Evolutionary conservation across 2,113 vertebrate genomes (phyloP).

Genomic region (Macrotis lagotis): DNA sequence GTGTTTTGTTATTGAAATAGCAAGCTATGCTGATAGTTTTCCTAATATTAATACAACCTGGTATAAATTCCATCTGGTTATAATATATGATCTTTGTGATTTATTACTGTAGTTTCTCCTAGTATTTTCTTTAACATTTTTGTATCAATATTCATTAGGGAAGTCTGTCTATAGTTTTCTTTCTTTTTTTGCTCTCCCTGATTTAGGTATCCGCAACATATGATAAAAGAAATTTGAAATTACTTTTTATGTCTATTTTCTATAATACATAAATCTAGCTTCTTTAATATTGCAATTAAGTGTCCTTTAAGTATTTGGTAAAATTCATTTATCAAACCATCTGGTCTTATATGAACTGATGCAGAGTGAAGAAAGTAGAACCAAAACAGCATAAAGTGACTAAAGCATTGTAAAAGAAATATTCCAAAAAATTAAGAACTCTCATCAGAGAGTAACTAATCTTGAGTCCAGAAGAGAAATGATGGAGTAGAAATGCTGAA

Average conservation of each 20-base stretch:
- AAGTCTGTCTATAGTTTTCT: not conserved
- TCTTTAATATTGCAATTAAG: not conserved
- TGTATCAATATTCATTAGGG: not conserved
- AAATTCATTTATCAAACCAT: not conserved
- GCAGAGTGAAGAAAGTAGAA: not conserved
- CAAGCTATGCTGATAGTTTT: not conserved
- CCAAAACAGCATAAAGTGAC: not conserved
- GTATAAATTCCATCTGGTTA: not conserved
- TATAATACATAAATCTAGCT: no score
- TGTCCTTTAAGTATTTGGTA: not conserved
- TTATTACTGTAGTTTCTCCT: not conserved
- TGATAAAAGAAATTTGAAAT: not conserved
- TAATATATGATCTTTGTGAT: not conserved
- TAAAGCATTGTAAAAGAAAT: not conserved
- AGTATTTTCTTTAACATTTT: not conserved
- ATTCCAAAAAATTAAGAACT: not conserved
- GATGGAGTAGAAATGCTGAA: not conserved
- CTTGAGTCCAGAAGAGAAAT: not conserved
- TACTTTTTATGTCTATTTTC: not conserved
- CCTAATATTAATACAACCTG: not conserved
- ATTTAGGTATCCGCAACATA: not conserved
- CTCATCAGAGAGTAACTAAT: not conserved
- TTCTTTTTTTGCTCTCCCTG: not conserved
- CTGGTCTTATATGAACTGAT: not conserved
- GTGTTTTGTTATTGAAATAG: not conserved